Base-by-base conservation (phyloP, 1,140 invertebrate genomes). In the Zaprionus taronus region DNA sequence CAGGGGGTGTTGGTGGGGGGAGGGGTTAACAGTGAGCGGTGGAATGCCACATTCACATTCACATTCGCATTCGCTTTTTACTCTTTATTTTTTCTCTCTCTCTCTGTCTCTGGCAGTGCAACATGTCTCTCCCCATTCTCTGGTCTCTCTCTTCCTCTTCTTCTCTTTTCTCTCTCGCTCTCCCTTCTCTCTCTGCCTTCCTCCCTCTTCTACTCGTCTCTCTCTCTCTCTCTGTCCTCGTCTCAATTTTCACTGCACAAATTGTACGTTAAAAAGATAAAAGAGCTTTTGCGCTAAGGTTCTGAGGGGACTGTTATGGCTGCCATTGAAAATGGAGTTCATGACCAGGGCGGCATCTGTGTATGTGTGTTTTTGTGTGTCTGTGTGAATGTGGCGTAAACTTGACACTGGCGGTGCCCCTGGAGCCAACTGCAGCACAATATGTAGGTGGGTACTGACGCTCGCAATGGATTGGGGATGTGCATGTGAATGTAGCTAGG, bases 241-340 rank as follows among this genome's bases (percentile, higher is more conserved):
- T 34, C 38, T 53, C 62, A 47, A 66, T 80, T 74, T 71, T 63
- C 74, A 72, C 78, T 89, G 81, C 81, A 90, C 74, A 83, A 84
- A 84, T 77, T 64, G 72, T 84, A 78, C 77, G 76, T 70, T 80
- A 74, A 78, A 81, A 83, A 83, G 84, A 87, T 89, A 87, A 87
- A 87, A 87, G 81, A 81, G 81, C 84, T 89, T 84, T 85, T 84
- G 82, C 84, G 68, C n/a, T 47, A n/a, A 17, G n/a, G 41, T 62
- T 36, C 61, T 64, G 44, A n/a, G 51, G 64, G 31, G 63, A 78
- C 72, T 79, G 56, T 69, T 77, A 66, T 77, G 77, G 69, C 85
- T 91, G 89, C 87, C 89, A 91, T 91, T 91, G 89, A 91, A 91
- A 91, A 84, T 82, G 81, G 87, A 91, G 87, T 91, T 91, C 81